Base-by-base conservation (phyloP, 2,113 vertebrate genomes). In the Pleuronectes platessa region DNA sequence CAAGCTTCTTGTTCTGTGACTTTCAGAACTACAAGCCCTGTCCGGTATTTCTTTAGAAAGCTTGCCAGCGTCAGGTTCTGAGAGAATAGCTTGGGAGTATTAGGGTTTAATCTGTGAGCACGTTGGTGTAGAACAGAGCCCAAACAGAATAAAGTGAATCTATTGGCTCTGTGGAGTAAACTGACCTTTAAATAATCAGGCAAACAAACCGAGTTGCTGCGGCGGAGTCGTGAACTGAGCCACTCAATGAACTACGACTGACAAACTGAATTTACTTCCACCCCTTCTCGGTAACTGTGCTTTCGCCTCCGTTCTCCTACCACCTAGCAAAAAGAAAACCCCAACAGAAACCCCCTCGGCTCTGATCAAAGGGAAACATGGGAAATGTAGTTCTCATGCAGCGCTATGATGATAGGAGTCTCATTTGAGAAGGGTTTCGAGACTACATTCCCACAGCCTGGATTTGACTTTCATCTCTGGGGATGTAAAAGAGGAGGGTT, bases 121-220 rank as follows among this genome's bases (percentile, higher is more conserved):
- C 70, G 79, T 62, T 67, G 69, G 40, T 76, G 61, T 42, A 21
- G 65, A 80, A 84, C 42, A 78, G 81, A 72, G 59, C 64, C 63
- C 9, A 21, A 65, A 66, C 71, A 68, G 81, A 78, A 80, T 73
- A 54, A 79, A 87, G 74, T 67, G 81, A 78, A 74, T 88, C 76
- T 60, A 79, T 79, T 86, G 86, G 87, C 74, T 86, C 68, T 0
- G 74, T 26, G 78, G 67, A 84, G 85, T 83, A 86, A 83, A 81
- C 68, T 92, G 90, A 93, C 90, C 91, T 92, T 92, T 92, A 79
- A 76, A 80, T 92, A 91, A 93, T 91, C 89, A 87, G 84, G 81
- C 86, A 92, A 92, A 92, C 88, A 89, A 86, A 91, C 72, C 73
- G 74, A 87, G 81, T 87, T 78, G 85, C 68, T 71, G 84, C 73